These are phyloP conservation scores for Periparus ater DNA, from an alignment of 2,797 vertebrate genomes.

Conservation along the genomic window DNA sequence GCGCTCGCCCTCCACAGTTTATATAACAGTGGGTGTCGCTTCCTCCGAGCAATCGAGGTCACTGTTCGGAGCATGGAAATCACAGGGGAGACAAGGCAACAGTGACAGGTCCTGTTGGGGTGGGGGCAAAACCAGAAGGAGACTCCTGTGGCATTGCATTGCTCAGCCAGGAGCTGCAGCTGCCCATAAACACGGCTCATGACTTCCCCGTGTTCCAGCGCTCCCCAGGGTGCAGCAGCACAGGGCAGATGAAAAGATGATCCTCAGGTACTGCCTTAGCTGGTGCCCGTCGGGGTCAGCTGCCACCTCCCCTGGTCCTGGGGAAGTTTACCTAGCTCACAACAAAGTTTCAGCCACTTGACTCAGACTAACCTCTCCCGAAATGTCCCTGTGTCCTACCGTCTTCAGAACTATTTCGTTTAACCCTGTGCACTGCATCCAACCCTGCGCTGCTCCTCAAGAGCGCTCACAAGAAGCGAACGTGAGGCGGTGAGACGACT, in stretches of 20 bases:
- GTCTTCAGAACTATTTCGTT: not conserved
- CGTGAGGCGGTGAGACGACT: not conserved
- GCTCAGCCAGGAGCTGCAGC: not conserved
- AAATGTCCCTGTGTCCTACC: not conserved
- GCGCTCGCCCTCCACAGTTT: not conserved
- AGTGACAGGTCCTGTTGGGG: not conserved
- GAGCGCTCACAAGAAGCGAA: not conserved
- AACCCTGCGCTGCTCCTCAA: not conserved
- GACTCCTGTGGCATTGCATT: rapidly evolving
- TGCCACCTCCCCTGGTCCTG: not conserved
- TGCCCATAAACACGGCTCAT: rapidly evolving
- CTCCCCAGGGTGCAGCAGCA: not conserved
- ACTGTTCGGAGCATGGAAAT: not conserved
- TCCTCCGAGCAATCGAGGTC: constrained; percentile 13
- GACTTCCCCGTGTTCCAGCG: not conserved
- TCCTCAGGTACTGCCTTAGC: not conserved
- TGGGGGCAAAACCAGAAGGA: not conserved
- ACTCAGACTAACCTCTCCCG: not conserved
- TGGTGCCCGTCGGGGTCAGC: not conserved
- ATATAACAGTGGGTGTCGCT: not conserved
- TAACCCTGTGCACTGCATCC: not conserved
- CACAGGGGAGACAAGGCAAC: not conserved
- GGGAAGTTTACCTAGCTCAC: not conserved
- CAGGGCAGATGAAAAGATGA: rapidly evolving
- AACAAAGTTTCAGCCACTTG: constrained; percentile 15